Evolutionary conservation across 2,888 invertebrate species (phyloP), one percentile per base, ranked within the genome.

Genomic region (Hydriomena furcata): DNA sequence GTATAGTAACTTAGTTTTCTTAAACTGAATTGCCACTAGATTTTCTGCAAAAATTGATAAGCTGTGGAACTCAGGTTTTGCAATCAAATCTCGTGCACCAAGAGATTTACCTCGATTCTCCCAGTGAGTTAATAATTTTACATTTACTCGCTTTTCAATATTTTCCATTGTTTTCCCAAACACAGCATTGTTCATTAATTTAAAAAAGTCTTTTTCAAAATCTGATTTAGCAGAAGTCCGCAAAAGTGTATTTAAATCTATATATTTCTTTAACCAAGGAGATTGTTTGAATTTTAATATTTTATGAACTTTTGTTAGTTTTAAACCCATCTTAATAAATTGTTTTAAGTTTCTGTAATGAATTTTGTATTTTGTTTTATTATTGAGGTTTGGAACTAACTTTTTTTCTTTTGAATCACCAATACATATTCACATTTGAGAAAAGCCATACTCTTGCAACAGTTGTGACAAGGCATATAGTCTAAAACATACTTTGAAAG

Each of bases 151-250:
- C 47, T 71, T 71, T 49, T 69, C 61, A 7, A 72, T 63, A 49
- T 72, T 74, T 57, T 74, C 72, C 62, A 77, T 68, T 0, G 68
- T 72, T 52, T 82, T 80, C 0, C 80, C 77, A 55, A 71, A 80
- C 0, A 77, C 57, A 0, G 73, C 55, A 55, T 83, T 83, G 35
- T 75, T 80, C 67, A 78, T 72, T 7, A 78, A 54, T 57, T 84
- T 81, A 47, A 60, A 81, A 47, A 76, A 72, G 55, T 77, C 70
- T 66, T 78, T 79, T 55, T 79, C 69, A 60, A 77, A 82, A 8
- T 71, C 63, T 25, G 68, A 70, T 17, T 7, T 60, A 1, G 76
- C 61, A 35, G 42, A 24, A 17, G 60, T 68, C 42, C 78, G 43
- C 20, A 75, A 40, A 30, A 68, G 36, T 5, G 73, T 80, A 60